Conservation (phyloP, 2,113 vertebrate species). For the Tilapia sparmanii region DNA sequence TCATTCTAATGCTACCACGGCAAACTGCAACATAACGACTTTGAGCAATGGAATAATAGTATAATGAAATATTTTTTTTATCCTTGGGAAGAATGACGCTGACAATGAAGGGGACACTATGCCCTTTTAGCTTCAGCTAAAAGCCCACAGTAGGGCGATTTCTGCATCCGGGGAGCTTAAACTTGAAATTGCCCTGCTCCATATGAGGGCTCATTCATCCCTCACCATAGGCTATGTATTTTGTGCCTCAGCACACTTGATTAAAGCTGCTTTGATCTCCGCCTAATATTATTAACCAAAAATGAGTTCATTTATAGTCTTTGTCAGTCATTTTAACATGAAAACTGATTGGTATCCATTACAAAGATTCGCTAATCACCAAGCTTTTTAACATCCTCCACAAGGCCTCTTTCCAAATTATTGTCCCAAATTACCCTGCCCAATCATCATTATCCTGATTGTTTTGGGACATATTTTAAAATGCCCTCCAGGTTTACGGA, state of each 20-base stretch:
- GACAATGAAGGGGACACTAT: neutral
- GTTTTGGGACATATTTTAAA: neutral
- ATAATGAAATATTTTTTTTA: neutral
- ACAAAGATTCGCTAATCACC: constrained; percentile 4
- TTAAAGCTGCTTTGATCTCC: constrained; percentile 36
- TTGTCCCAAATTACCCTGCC: neutral
- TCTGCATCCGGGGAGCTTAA: neutral
- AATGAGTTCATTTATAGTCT: constrained; percentile 29
- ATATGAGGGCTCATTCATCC: neutral
- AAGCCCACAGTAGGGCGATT: neutral
- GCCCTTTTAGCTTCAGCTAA: constrained; percentile 15
- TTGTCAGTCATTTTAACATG: constrained; percentile 24
- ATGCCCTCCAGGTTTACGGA: neutral
- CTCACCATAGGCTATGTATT: neutral
- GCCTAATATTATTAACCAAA: constrained; percentile 1
- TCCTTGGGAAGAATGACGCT: neutral
- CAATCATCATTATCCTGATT: neutral
- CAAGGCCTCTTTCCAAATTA: neutral
- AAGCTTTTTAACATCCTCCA: neutral
- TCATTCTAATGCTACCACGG: neutral
- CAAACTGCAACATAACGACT: neutral
- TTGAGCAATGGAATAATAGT: neutral
- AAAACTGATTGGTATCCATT: neutral
- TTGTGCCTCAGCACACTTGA: neutral
- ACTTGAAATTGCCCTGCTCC: neutral